Percentiles rank a stretch among this genome's conserved stretches.
Evolutionary conservation across 2,888 invertebrate species (phyloP).

Genomic region (Eupithecia insigniata): DNA sequence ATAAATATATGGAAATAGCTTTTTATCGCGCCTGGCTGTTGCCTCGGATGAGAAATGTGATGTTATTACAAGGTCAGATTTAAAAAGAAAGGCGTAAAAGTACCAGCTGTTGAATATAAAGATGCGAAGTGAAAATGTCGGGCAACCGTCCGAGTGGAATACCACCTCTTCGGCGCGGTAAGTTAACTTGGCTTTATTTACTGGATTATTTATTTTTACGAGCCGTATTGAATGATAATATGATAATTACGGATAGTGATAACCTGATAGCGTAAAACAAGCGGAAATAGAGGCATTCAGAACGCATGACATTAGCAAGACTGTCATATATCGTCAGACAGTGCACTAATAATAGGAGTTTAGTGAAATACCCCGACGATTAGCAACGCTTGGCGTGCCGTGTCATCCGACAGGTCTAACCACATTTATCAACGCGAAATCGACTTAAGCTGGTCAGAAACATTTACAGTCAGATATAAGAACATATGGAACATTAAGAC

Average conservation of each 20-base stretch:
- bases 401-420: slow-evolving; percentile 14
- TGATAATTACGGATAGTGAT: background rate
- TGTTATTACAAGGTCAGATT: background rate
- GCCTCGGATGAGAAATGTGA: slow-evolving; percentile 13
- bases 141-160: background rate
- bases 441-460: background rate
- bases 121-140: background rate
- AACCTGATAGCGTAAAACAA: background rate
- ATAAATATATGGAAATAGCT: slow-evolving; percentile 33
- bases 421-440: background rate
- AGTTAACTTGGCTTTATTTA: background rate
- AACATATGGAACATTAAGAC: too few species aligned
- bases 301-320: background rate
- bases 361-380: slow-evolving; percentile 22
- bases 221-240: background rate
- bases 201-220: background rate
- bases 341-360: slow-evolving; percentile 10
- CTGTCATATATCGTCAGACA: background rate
- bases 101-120: background rate
- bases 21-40: slow-evolving; percentile 23
- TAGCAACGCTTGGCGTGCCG: slow-evolving; percentile 23
- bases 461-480: too few species aligned
- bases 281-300: background rate
- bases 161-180: background rate
- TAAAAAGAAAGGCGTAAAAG: background rate